phyloP scores from a whole-genome alignment of 2,113 vertebrate species.

The Oncorhynchus mykiss region DNA sequence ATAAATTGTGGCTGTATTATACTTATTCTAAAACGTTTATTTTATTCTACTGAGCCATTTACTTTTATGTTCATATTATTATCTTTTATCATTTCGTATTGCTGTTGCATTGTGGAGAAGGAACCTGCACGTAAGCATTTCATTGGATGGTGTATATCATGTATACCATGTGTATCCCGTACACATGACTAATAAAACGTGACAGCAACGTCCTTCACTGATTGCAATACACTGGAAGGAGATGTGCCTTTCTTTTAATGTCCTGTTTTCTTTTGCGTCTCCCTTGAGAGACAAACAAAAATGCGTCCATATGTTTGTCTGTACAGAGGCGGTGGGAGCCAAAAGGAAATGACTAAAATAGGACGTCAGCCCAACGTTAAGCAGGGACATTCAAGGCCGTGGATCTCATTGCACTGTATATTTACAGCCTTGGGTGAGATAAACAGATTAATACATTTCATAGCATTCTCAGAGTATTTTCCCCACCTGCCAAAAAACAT shows the following conservation, averaged over 20 bases:
- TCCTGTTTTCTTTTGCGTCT: slow-evolving; percentile 46
- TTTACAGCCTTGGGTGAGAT: slow-evolving; percentile 46
- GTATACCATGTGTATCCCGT: too few relatives aligned
- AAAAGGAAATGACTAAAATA: slow-evolving; percentile 19
- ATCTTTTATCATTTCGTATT: too few relatives aligned
- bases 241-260: slow-evolving; percentile 27
- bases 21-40: too few relatives aligned
- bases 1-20: too few relatives aligned
- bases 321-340: slow-evolving; percentile 19
- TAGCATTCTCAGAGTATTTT: slow-evolving; percentile 22
- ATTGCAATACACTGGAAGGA: slow-evolving; percentile 18
- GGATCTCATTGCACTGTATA: slow-evolving; percentile 37
- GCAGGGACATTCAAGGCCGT: background rate
- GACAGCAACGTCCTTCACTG: slow-evolving; percentile 9
- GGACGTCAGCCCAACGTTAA: slow-evolving; percentile 6
- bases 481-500: slow-evolving; percentile 45
- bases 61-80: too few relatives aligned
- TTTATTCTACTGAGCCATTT: too few relatives aligned
- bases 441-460: slow-evolving; percentile 49
- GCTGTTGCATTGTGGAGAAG: too few relatives aligned
- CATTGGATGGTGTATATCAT: too few relatives aligned
- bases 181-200: too few relatives aligned
- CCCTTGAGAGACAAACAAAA: slow-evolving; percentile 18
- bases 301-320: slow-evolving; percentile 1
- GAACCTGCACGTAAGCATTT: too few relatives aligned